Percentiles rank a stretch among this genome's conserved stretches.
These are phyloP conservation scores for Aurelia coerulea DNA, from an alignment of 30 jellyfish, hydroid and myxozoan genomes.

Conservation along the genomic window DNA sequence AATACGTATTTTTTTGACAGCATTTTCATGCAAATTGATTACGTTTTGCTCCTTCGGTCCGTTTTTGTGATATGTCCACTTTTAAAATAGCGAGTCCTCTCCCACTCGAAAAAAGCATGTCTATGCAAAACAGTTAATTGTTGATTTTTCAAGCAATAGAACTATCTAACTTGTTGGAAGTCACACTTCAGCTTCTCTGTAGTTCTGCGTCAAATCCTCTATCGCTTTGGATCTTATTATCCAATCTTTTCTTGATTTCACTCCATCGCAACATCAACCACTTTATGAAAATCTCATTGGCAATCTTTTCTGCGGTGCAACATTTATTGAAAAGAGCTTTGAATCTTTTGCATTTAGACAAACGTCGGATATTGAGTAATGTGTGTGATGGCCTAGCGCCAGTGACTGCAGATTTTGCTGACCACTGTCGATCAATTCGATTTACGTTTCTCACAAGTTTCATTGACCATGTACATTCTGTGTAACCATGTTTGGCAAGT, in stretches of 20 bases:
- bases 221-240: constrained; percentile 6
- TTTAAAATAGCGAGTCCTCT: too few species aligned
- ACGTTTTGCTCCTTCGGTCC: too few species aligned
- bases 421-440: constrained; percentile 58
- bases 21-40: too few species aligned
- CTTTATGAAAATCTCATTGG: constrained; percentile 30
- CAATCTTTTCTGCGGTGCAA: constrained; percentile 57
- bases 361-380: constrained; percentile 29
- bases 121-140: too few species aligned
- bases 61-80: too few species aligned
- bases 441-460: constrained; percentile 24
- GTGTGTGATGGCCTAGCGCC: constrained; percentile 72
- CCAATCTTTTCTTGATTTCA: not conserved
- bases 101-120: too few species aligned
- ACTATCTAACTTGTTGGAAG: too few species aligned
- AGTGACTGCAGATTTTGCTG: constrained; percentile 54
- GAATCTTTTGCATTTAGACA: constrained; percentile 55
- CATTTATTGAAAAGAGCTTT: constrained; percentile 49
- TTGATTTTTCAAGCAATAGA: too few species aligned
- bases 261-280: constrained; percentile 14
- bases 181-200: too few species aligned
- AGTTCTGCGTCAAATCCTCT: too few species aligned
- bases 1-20: too few species aligned
- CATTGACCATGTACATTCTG: constrained; percentile 65
- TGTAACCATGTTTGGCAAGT: constrained; percentile 75